Conservation (phyloP, 2,888 invertebrate species). For the Lasioglossum lativentre region DNA sequence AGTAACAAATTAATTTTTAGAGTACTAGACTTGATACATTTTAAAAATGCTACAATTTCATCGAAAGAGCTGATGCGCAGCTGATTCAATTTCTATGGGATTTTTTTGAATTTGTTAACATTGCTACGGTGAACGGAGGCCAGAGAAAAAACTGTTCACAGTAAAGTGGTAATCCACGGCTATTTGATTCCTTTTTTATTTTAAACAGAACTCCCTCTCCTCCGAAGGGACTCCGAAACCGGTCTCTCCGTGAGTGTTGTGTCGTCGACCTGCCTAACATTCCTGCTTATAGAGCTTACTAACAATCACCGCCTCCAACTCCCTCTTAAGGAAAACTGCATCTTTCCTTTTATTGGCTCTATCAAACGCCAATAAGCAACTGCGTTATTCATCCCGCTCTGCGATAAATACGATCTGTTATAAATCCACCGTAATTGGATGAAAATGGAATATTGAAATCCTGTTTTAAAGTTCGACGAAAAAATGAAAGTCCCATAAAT, state of each 20-base stretch:
- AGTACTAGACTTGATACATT: background rate
- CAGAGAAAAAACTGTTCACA: slow-evolving; percentile 41
- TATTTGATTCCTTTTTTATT: slow-evolving; percentile 66
- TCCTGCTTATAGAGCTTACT: slow-evolving; percentile 76
- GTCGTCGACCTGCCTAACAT: slow-evolving; percentile 84
- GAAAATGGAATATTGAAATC: background rate
- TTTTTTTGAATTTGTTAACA: background rate
- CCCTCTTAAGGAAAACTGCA: slow-evolving; percentile 46
- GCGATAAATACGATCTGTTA: background rate
- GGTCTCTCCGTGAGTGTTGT: slow-evolving; percentile 79
- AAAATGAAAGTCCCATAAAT: background rate
- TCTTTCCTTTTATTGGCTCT: slow-evolving; percentile 18
- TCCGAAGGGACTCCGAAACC: slow-evolving; percentile 82
- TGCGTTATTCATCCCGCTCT: background rate
- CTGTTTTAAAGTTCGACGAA: background rate
- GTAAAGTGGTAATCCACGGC: slow-evolving; percentile 48
- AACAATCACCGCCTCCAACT: slow-evolving; percentile 52
- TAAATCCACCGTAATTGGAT: background rate
- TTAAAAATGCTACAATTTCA: background rate
- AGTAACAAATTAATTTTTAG: background rate
- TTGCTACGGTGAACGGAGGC: slow-evolving; percentile 8
- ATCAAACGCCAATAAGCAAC: background rate
- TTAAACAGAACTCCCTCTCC: slow-evolving; percentile 66
- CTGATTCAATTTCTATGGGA: background rate
- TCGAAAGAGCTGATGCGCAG: background rate